Evolutionary conservation across 1,140 invertebrate species (phyloP), one percentile per base, ranked within the genome.

Genomic region (Heliconius congener): DNA sequence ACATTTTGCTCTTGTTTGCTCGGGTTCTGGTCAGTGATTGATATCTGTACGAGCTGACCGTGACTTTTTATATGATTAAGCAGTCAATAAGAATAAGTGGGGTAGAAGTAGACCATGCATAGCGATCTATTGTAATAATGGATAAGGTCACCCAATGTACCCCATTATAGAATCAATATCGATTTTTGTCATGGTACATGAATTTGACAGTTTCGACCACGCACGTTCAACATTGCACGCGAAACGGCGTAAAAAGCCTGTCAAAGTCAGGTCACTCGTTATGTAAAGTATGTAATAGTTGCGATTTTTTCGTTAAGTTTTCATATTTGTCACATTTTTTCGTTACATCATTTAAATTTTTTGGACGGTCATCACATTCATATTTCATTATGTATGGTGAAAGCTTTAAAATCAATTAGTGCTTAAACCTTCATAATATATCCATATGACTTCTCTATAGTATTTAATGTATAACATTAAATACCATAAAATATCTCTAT

Each of bases 1-100:
- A 91, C 91, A 93, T 93, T 85, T 89, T 91, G 86, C 74, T 88
- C 80, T 86, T 82, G 82, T 86, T 85, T 84, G 76, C 74, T 71
- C 46, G 71, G 60, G 46, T 77, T 73, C 52, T 93, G 82, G 74
- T 82, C 80, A 73, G 71, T 79, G 85, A 87, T 90, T 88, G 87
- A 85, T 88, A 79, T 83, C 82, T 81, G 81, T 80, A 78, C 71
- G 73, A 71, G 37, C 70, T 81, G 82, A 80, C 78, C 82, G 78
- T 83, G 73, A 81, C 81, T 88, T 89, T 90, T 90, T 90, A 90
- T 90, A 88, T 86, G 52, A 85, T 83, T 83, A 85, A 87, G 37
- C 75, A 85, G 70, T 73, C 30, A 83, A 82, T 80, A 85, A 84
- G 27, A 83, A 86, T 83, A 86, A 89, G 86, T 88, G 87, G 84